phyloP scores from a whole-genome alignment of 2,797 vertebrate species.

The Paedocypris micromegethes region DNA sequence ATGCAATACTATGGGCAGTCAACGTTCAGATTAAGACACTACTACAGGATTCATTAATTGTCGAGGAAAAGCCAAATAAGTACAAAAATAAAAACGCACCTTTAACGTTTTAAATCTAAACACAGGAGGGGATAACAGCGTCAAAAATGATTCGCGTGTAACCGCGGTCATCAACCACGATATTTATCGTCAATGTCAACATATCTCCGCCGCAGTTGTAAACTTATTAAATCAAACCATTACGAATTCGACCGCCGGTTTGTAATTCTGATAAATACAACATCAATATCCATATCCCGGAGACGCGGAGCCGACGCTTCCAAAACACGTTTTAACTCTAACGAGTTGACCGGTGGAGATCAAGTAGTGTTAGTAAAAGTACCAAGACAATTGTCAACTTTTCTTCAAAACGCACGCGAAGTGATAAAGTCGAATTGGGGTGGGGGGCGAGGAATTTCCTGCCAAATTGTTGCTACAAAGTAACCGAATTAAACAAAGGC shows the following conservation, averaged over 20 bases:
- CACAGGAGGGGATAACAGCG: too few relatives aligned
- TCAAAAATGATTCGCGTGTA: too few relatives aligned
- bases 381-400: conserved; percentile 36
- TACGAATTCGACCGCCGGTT: conserved; percentile 46
- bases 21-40: too few relatives aligned
- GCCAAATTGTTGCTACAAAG: conserved; percentile 60
- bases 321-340: not conserved
- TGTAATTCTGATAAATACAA: conserved; percentile 45
- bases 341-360: not conserved
- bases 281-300: conserved; percentile 42
- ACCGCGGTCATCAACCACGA: too few relatives aligned
- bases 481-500: conserved; percentile 22
- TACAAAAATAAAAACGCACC: too few relatives aligned
- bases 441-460: conserved; percentile 73
- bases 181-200: conserved; percentile 33
- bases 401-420: conserved; percentile 58
- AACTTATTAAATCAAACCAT: conserved; percentile 40
- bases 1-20: too few relatives aligned
- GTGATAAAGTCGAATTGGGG: conserved; percentile 65
- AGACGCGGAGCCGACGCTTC: not conserved
- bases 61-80: too few relatives aligned
- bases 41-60: too few relatives aligned
- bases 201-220: conserved; percentile 35
- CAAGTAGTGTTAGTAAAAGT: conserved; percentile 24
- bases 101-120: too few relatives aligned